phyloP scores from a whole-genome alignment of 2,113 vertebrate species.

The Dicaeum eximium region DNA sequence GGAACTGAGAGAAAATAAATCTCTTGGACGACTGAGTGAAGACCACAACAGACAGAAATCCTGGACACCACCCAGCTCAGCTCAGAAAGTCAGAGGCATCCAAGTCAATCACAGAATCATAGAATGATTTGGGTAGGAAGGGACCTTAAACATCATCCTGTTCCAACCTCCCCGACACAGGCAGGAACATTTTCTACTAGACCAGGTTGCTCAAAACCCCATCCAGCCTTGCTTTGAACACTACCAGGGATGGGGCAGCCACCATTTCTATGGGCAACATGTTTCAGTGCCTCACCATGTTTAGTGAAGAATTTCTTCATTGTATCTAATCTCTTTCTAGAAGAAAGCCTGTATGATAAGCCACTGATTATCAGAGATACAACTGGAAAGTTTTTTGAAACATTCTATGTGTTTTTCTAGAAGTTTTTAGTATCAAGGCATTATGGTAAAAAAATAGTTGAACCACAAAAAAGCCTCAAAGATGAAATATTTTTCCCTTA shows the following conservation, averaged over 20 bases:
- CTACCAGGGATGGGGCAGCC: not conserved
- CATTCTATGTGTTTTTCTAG: not conserved
- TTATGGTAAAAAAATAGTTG: not conserved
- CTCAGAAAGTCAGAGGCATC: not conserved
- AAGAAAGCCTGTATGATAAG: not conserved
- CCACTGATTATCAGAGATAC: not conserved
- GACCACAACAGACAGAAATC: not conserved
- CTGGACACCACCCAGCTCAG: not conserved
- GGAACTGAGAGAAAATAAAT: not conserved
- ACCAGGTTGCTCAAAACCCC: not conserved
- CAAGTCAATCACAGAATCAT: not conserved
- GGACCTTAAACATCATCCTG: not conserved
- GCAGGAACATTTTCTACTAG: not conserved
- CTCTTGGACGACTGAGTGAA: not conserved
- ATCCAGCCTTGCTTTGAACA: not conserved
- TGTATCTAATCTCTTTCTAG: not conserved
- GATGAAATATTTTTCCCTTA: not conserved
- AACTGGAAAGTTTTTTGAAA: not conserved
- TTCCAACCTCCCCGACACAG: not conserved
- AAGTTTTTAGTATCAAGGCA: not conserved
- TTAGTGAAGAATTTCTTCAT: not conserved
- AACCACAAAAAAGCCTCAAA: not conserved
- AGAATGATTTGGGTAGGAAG: not conserved
- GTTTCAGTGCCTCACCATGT: not conserved
- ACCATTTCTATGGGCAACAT: not conserved